Conservation (phyloP, 2,797 vertebrate genomes). For the Sebastes itinus region DNA sequence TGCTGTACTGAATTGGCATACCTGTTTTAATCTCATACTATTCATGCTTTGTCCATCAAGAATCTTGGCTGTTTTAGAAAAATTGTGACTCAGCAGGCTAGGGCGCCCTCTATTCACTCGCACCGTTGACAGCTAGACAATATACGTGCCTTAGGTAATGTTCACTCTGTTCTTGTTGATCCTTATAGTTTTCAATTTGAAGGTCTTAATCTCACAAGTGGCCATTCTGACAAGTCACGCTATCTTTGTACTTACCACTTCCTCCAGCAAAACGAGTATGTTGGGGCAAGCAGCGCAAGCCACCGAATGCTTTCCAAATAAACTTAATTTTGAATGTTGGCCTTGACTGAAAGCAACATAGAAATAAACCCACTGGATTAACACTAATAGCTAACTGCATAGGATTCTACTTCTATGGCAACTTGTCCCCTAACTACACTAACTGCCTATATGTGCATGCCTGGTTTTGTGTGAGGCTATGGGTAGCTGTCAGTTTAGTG, state of each 20-base stretch:
- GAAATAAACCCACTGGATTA: not conserved
- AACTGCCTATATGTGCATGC: not conserved
- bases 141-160: not conserved
- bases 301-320: not conserved
- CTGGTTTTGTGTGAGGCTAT: not conserved
- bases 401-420: not conserved
- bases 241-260: not conserved
- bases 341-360: not conserved
- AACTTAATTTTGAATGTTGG: not conserved
- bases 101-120: not conserved
- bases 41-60: not conserved
- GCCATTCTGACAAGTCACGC: not conserved
- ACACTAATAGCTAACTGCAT: not conserved
- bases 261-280: not conserved
- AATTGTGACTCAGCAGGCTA: conserved; percentile 8
- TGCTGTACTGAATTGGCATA: not conserved
- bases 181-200: not conserved
- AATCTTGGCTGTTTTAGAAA: not conserved
- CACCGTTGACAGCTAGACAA: not conserved
- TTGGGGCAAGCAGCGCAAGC: not conserved
- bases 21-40: not conserved
- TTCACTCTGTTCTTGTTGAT: not conserved
- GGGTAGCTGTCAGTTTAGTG: not conserved
- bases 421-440: not conserved
- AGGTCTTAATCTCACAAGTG: not conserved